phyloP scores from a whole-genome alignment of 2,888 invertebrate species.

The Hypolimnas misippus region DNA sequence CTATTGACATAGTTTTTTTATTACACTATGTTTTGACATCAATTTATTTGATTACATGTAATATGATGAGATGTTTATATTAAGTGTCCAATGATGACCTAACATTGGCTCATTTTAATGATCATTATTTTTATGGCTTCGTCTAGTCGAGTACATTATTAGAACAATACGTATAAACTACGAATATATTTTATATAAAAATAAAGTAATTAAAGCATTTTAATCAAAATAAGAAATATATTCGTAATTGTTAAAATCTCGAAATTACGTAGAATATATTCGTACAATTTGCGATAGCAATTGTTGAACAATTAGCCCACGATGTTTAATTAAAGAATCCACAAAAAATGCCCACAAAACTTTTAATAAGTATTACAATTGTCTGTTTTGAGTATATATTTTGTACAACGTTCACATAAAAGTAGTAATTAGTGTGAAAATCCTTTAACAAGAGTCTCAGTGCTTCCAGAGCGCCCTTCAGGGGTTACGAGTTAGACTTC shows the following conservation, averaged over 20 bases:
- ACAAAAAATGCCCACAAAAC: neutral
- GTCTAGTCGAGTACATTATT: neutral
- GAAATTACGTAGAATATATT: too few species aligned
- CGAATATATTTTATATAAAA: too few species aligned
- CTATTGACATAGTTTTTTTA: conserved; percentile 30
- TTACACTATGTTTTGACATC: conserved; percentile 11
- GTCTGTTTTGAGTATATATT: neutral
- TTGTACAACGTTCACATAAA: conserved; percentile 41
- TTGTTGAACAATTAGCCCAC: too few species aligned
- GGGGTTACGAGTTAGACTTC: conserved; percentile 45
- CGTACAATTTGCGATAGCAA: too few species aligned
- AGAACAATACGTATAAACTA: too few species aligned
- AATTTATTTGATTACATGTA: conserved; percentile 21
- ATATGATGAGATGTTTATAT: conserved; percentile 11
- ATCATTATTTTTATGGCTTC: neutral
- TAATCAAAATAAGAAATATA: too few species aligned
- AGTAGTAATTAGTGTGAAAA: conserved; percentile 66
- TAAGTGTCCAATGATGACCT: neutral
- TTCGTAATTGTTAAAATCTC: too few species aligned
- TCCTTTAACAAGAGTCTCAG: conserved; percentile 52
- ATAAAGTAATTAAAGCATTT: too few species aligned
- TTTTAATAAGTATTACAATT: neutral
- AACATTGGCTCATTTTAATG: conserved; percentile 6
- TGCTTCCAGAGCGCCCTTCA: conserved; percentile 49
- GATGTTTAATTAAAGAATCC: neutral